Conservation (phyloP, 2,888 invertebrate genomes). For the Zootermopsis nevadensis region DNA sequence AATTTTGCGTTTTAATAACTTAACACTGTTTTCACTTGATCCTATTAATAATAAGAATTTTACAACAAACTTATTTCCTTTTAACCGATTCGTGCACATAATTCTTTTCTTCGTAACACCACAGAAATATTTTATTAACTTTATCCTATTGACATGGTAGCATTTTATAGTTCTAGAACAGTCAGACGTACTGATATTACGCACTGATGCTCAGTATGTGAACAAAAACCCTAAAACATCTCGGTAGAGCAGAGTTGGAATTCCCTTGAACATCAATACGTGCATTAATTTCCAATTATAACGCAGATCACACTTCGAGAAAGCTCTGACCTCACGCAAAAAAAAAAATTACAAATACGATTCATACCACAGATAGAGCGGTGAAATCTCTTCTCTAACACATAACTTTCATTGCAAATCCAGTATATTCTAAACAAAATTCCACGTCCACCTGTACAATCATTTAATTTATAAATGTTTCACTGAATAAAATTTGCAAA, state of each 20-base stretch:
- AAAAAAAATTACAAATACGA: background rate
- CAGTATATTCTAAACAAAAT: background rate
- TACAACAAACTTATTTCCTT: too few species aligned
- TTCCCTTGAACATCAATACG: background rate
- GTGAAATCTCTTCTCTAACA: background rate
- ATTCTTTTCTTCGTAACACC: too few species aligned
- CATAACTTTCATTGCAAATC: background rate
- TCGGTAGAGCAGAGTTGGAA: background rate
- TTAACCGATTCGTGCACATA: too few species aligned
- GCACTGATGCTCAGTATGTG: too few species aligned
- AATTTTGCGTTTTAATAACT: too few species aligned
- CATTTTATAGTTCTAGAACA: too few species aligned
- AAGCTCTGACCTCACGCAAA: background rate
- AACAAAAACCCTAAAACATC: background rate
- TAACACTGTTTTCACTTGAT: too few species aligned
- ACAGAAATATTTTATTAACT: too few species aligned
- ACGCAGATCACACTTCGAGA: background rate
- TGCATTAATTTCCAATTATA: background rate
- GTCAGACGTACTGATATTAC: too few species aligned
- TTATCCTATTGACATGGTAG: too few species aligned
- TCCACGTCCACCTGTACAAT: background rate
- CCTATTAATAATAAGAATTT: too few species aligned
- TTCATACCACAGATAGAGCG: background rate
- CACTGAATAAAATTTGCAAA: constrained; percentile 4
- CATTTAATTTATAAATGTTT: background rate